Conservation (phyloP, 23 tunicate genomes). For the Aplidium turbinatum region DNA sequence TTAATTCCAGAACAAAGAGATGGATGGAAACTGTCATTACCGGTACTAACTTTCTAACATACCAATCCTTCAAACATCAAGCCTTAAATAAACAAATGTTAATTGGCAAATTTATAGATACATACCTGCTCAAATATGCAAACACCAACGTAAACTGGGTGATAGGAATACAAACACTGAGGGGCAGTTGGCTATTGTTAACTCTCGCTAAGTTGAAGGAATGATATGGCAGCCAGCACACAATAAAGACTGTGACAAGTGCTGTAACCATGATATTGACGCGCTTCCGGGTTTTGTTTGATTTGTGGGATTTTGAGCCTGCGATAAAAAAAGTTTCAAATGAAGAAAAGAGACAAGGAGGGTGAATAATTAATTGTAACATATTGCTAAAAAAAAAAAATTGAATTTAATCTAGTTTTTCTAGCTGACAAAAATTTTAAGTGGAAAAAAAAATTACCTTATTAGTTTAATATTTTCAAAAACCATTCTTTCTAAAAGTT, state of each 20-base stretch:
- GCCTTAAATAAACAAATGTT: too few relatives aligned
- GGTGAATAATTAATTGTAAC: too few relatives aligned
- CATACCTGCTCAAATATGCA: slow-evolving; percentile 81
- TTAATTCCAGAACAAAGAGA: too few relatives aligned
- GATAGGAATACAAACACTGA: slow-evolving; percentile 19
- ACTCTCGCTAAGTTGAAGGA: slow-evolving; percentile 63
- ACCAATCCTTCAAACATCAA: too few relatives aligned
- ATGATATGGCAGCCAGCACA: slow-evolving; percentile 96
- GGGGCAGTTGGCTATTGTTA: slow-evolving; percentile 40
- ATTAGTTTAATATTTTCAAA: too few relatives aligned
- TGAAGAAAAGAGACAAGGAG: neutral
- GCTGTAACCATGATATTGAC: slow-evolving; percentile 83
- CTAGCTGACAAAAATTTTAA: too few relatives aligned
- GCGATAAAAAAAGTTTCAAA: neutral
- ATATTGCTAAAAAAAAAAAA: too few relatives aligned
- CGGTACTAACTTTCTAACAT: too few relatives aligned
- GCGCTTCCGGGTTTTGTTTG: slow-evolving; percentile 75
- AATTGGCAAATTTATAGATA: neutral
- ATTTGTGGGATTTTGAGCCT: slow-evolving; percentile 64
- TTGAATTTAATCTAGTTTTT: too few relatives aligned
- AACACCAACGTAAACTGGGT: slow-evolving; percentile 41
- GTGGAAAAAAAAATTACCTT: too few relatives aligned
- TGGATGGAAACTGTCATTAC: too few relatives aligned
- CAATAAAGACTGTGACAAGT: slow-evolving; percentile 67
- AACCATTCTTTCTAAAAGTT: too few relatives aligned